Percentiles rank a stretch among this genome's conserved stretches.
Evolutionary conservation across 2,113 vertebrate species (phyloP).

Genomic region (Callipepla squamata): DNA sequence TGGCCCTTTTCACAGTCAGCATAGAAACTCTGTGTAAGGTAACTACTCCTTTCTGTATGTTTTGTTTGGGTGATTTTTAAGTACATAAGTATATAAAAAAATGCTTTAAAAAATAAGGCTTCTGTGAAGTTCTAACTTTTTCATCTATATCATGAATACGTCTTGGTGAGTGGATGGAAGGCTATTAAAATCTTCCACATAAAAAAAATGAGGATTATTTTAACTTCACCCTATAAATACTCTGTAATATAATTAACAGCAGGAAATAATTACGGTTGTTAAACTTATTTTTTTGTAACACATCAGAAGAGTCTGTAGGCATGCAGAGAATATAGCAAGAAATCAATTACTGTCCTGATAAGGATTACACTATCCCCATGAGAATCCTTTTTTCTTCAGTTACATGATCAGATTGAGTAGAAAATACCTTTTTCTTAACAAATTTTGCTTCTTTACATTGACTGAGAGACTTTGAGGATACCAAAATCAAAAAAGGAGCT

Average conservation of each 20-base stretch:
- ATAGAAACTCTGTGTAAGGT: background rate
- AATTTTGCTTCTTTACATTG: background rate
- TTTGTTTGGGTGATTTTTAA: background rate
- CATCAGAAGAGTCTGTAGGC: background rate
- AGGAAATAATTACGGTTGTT: background rate
- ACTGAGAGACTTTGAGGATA: background rate
- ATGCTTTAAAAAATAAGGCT: background rate
- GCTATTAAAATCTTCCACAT: background rate
- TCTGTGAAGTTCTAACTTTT: background rate
- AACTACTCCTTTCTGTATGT: background rate
- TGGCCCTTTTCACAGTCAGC: background rate
- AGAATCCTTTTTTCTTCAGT: background rate
- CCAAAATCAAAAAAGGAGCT: background rate
- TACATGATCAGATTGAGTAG: background rate
- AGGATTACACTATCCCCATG: background rate
- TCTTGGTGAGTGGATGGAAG: background rate
- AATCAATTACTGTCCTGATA: background rate
- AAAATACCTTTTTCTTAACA: background rate
- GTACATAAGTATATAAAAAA: background rate
- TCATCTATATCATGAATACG: background rate
- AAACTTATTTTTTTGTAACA: background rate
- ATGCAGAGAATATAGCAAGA: background rate
- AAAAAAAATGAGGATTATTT: background rate
- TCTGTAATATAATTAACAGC: background rate
- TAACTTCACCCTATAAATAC: background rate